Conservation (phyloP, 2,797 vertebrate species). For the Gobio occitaniae region DNA sequence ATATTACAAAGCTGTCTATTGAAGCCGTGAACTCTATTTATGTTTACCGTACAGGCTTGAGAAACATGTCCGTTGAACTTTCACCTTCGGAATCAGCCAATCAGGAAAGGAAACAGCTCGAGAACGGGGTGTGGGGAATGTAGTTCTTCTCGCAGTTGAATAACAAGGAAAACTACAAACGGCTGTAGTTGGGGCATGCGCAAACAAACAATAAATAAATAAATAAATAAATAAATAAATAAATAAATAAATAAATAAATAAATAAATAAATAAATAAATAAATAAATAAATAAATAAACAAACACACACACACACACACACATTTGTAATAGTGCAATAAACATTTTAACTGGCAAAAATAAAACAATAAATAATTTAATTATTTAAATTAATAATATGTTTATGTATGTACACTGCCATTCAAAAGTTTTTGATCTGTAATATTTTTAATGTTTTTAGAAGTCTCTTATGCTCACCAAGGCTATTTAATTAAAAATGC, state of each 20-base stretch:
- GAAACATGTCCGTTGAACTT: conserved; percentile 52
- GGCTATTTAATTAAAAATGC: no score
- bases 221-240: no score
- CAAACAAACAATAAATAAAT: neutral
- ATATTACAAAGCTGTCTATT: neutral
- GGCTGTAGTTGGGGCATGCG: neutral
- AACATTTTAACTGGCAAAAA: conserved; percentile 13
- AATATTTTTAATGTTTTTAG: no score
- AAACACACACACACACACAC: no score
- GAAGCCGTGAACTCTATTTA: neutral
- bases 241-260: no score
- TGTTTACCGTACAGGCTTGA: conserved; percentile 17
- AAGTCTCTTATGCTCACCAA: no score
- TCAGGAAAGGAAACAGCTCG: neutral
- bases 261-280: no score
- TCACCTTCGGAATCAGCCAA: conserved; percentile 56
- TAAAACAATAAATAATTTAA: conserved; percentile 13
- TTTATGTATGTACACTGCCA: no score
- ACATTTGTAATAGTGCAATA: neutral
- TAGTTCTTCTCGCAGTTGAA: neutral
- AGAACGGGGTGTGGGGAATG: conserved; percentile 8
- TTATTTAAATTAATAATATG: no score
- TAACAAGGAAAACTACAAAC: conserved; percentile 9
- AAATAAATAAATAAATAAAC: no score
- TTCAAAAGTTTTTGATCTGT: no score